These are phyloP conservation scores for Saccostrea echinata DNA, from an alignment of 1,140 invertebrate genomes.

Conservation along the genomic window DNA sequence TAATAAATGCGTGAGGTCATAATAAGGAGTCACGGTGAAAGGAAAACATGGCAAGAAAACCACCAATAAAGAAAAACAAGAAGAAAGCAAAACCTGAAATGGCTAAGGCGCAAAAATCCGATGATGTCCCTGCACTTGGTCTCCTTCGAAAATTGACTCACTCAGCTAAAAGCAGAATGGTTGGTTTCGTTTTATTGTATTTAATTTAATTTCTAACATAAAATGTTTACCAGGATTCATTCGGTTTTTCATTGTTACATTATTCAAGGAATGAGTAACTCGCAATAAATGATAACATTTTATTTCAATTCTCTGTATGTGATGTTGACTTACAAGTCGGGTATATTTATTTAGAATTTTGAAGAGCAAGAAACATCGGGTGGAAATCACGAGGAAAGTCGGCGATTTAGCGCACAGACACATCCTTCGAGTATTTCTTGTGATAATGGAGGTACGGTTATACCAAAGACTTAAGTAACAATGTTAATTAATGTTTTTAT, in stretches of 20 bases:
- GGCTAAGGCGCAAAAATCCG: neutral
- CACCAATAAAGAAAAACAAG: neutral
- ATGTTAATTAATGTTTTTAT: no score
- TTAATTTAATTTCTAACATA: no score
- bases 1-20: neutral
- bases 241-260: neutral
- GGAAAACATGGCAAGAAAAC: neutral
- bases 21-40: neutral
- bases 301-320: no score
- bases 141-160: constrained; percentile 36
- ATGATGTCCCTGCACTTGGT: constrained; percentile 14
- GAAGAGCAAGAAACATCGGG: neutral
- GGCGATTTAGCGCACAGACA: neutral
- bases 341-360: neutral
- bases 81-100: neutral
- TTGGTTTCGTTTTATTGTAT: neutral
- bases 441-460: neutral
- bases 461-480: no score
- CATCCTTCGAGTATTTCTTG: neutral
- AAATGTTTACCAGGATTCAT: neutral
- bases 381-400: neutral
- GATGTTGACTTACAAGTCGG: no score
- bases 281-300: no score
- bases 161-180: constrained; percentile 30
- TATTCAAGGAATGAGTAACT: no score